Conservation (phyloP, 2,113 vertebrate genomes). For the Tragelaphus imberbis region DNA sequence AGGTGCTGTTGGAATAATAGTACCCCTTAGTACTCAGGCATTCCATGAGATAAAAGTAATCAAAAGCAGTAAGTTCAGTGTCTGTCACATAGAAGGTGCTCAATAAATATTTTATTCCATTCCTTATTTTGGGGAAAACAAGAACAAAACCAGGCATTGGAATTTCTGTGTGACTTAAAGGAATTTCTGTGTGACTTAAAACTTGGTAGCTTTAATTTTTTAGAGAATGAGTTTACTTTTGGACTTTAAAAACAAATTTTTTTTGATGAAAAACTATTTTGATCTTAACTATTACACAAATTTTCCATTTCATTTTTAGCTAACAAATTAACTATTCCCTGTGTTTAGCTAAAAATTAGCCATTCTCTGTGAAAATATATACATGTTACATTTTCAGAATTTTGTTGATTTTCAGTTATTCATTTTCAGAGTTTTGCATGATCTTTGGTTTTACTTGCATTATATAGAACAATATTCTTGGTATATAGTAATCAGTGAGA, state of each 20-base stretch:
- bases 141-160: background rate
- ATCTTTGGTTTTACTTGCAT: slow-evolving; percentile 14
- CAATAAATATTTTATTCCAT: slow-evolving; percentile 4
- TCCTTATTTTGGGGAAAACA: background rate
- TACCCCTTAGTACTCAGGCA: background rate
- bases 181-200: slow-evolving; percentile 43
- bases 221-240: background rate
- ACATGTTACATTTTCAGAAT: background rate
- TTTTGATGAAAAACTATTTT: slow-evolving; percentile 29
- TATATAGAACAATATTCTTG: background rate
- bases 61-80: background rate
- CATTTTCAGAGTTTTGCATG: slow-evolving; percentile 23
- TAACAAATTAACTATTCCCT: background rate
- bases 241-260: background rate
- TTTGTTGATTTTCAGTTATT: slow-evolving; percentile 17
- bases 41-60: slow-evolving; percentile 18
- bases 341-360: background rate
- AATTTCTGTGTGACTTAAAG: slow-evolving; percentile 42
- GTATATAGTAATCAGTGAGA: background rate
- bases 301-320: slow-evolving; percentile 34
- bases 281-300: background rate
- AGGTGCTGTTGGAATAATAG: background rate
- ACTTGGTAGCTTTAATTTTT: slow-evolving; percentile 3
- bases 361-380: background rate
- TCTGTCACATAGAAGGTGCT: background rate